A percentile compares a stretch with the other conserved stretches of the same genome.
Evolutionary conservation across 2,113 vertebrate species (phyloP).

Genomic region (Boleophthalmus pectinirostris): DNA sequence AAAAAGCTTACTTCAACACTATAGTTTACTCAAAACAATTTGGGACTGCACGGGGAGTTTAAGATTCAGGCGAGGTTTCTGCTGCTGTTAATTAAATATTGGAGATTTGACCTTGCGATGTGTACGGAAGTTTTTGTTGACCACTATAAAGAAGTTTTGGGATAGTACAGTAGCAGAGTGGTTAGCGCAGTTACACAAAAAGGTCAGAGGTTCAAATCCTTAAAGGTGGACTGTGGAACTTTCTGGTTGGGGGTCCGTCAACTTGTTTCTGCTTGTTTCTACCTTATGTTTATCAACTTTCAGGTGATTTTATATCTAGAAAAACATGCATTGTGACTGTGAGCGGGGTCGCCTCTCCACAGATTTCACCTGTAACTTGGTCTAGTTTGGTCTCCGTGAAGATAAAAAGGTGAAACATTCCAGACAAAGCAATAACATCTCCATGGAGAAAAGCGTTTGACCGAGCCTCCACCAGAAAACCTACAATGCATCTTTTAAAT

Average conservation of each 20-base stretch:
- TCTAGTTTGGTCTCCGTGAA: too few species aligned
- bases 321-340: too few species aligned
- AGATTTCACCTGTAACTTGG: too few species aligned
- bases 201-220: background rate
- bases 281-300: background rate
- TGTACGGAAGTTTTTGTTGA: background rate
- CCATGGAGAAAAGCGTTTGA: too few species aligned
- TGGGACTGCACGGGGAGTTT: background rate
- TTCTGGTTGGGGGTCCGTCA: too few species aligned
- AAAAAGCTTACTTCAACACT: slow-evolving; percentile 33
- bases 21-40: slow-evolving; percentile 5
- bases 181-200: background rate
- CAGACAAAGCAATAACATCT: too few species aligned
- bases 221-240: background rate
- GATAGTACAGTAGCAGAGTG: background rate
- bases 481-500: too few species aligned
- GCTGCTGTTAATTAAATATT: background rate
- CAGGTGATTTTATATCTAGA: too few species aligned
- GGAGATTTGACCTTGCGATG: slow-evolving; percentile 1
- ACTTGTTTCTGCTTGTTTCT: too few species aligned
- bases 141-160: background rate
- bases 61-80: background rate
- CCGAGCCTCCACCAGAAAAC: too few species aligned
- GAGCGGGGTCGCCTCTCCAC: too few species aligned
- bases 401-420: too few species aligned